Base-by-base conservation (phyloP, 2,797 vertebrate species). In the Borostomias antarcticus region DNA sequence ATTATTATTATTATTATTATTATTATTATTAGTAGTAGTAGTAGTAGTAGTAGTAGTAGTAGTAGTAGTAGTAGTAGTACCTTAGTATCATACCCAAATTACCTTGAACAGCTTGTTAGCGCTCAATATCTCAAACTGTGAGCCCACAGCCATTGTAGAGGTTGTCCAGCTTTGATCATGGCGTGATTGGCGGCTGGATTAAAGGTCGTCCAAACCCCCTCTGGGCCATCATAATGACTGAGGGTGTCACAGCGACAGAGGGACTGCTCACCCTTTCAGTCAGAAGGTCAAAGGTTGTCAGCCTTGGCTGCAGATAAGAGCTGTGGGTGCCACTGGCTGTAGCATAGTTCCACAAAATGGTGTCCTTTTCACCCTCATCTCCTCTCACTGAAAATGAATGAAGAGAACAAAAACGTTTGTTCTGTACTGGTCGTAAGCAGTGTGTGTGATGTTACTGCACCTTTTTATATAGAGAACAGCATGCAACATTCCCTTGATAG, bases 91-190 rank as follows among this genome's bases (percentile, higher is more conserved):
- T 23, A 33, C 7, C 5, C n/a, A 32, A 43, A 73, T 72, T 52
- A 43, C 25, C 17, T 43, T 21, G 35, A 37, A 23, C n/a, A 28
- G 43, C 64, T 29, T 45, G 26, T 33, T 57, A n/a, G 29, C 9
- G 69, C 54, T 66, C 21, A 54, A 35, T 62, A 61, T 23, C 63
- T 5, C 9, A 56, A 43, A 68, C 19, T 56, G 26, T 0, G 2
- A 61, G 19, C 48, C 21, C 7, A 21, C 1, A 59, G 4, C 4
- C 10, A 23, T 54, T 60, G 28, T n/a, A n/a, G 62, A 57, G 54
- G 76, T 74, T 28, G 13, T 40, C 75, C 28, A 25, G 33, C 68
- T 69, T 76, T 65, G 51, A 78, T 73, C 68, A 69, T 54, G 65
- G 56, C 40, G 45, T 62, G 32, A 80, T 35, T 70, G 80, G 54